Percentiles rank a stretch among this genome's conserved stretches.
These are phyloP conservation scores for Drosophila nigricruria DNA, from an alignment of 2,888 invertebrate species.

Conservation along the genomic window DNA sequence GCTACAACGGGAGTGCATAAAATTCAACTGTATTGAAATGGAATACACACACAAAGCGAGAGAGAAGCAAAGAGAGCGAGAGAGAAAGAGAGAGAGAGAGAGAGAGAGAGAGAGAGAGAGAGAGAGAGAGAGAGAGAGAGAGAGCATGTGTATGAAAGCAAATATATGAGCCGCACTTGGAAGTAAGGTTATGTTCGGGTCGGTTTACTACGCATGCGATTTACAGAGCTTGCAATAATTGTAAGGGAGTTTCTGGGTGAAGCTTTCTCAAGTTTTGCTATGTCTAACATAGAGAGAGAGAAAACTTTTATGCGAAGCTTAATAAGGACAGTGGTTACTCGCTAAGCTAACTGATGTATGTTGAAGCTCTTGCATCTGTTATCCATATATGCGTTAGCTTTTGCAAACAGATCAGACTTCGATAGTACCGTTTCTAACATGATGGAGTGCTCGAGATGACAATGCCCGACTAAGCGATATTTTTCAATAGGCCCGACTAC, in stretches of 20 bases:
- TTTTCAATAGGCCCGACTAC: no score
- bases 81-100: neutral
- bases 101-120: neutral
- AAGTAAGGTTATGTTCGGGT: slow-evolving; percentile 1
- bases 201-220: slow-evolving; percentile 39
- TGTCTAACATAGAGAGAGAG: neutral
- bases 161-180: slow-evolving; percentile 5
- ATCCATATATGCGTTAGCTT: neutral
- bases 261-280: neutral
- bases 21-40: slow-evolving; percentile 42
- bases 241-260: slow-evolving; percentile 19
- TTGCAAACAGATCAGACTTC: neutral
- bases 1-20: slow-evolving; percentile 8
- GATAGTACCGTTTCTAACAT: no score
- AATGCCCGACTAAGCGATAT: no score
- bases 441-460: no score
- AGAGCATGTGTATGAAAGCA: slow-evolving; percentile 1
- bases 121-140: neutral
- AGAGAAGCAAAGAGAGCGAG: neutral
- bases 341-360: neutral
- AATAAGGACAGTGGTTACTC: neutral
- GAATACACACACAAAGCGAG: slow-evolving; percentile 13
- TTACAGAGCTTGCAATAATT: slow-evolving; percentile 18
- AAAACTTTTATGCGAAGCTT: neutral
- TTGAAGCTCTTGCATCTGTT: neutral